These are phyloP conservation scores for Cherax quadricarinatus DNA, from an alignment of 1,140 invertebrate genomes.

Conservation along the genomic window DNA sequence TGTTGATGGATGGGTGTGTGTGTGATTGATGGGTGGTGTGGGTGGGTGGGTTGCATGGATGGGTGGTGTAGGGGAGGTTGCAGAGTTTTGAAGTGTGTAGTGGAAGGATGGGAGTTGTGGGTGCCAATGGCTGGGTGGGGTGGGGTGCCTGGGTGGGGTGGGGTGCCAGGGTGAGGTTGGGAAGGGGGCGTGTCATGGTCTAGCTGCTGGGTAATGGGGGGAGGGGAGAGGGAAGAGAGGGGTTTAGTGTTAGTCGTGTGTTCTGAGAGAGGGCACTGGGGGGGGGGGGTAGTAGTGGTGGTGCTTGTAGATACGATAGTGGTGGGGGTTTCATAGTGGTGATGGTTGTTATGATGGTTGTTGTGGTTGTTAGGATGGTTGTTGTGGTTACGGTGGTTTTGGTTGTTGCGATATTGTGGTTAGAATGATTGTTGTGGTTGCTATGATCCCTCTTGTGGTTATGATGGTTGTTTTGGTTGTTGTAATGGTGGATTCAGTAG, in stretches of 20 bases:
- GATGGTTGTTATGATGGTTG: neutral
- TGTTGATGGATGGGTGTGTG: too few relatives aligned
- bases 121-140: too few relatives aligned
- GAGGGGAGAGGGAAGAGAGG: neutral
- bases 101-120: too few relatives aligned
- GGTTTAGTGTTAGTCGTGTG: neutral
- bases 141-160: too few relatives aligned
- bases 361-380: neutral
- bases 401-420: neutral
- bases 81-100: too few relatives aligned
- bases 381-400: neutral
- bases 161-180: too few relatives aligned
- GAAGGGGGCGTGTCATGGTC: neutral
- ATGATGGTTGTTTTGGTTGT: neutral
- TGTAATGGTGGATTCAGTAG: neutral
- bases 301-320: too few relatives aligned
- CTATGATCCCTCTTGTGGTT: neutral
- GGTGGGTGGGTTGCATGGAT: too few relatives aligned
- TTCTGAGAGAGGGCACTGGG: neutral
- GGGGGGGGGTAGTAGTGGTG: neutral
- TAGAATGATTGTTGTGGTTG: neutral
- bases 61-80: too few relatives aligned
- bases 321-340: neutral
- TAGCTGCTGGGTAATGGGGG: neutral
- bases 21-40: too few relatives aligned